phyloP scores from a whole-genome alignment of 1,140 invertebrate species.

The Procambarus clarkii region DNA sequence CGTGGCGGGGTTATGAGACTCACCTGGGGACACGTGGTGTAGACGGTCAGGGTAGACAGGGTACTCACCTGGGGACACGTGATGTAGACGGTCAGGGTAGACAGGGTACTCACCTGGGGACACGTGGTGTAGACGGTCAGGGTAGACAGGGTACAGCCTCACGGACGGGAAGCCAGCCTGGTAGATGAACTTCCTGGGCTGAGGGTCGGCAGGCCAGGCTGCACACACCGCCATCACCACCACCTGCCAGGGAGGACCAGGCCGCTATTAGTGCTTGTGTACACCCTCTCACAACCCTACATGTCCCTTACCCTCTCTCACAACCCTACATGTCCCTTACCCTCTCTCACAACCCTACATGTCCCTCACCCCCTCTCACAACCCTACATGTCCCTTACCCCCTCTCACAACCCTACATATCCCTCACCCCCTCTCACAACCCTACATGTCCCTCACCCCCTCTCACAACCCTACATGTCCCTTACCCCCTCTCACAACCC shows the following conservation, averaged over 20 bases:
- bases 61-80: not conserved
- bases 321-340: too few relatives aligned
- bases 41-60: slow-evolving; percentile 1
- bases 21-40: not conserved
- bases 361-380: too few relatives aligned
- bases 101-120: not conserved
- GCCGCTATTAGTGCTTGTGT: not conserved
- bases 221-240: not conserved
- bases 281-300: not conserved
- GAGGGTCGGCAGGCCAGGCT: not conserved
- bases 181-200: slow-evolving; percentile 7
- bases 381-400: not conserved
- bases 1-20: not conserved
- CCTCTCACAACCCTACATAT: not conserved
- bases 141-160: not conserved
- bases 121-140: not conserved
- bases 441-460: too few relatives aligned
- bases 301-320: not conserved
- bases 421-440: too few relatives aligned
- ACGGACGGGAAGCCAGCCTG: not conserved
- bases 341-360: too few relatives aligned
- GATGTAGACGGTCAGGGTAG: too few relatives aligned
- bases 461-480: not conserved
- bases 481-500: not conserved
- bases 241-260: not conserved